phyloP scores from a whole-genome alignment of 2,113 vertebrate species.

The Numida meleagris region DNA sequence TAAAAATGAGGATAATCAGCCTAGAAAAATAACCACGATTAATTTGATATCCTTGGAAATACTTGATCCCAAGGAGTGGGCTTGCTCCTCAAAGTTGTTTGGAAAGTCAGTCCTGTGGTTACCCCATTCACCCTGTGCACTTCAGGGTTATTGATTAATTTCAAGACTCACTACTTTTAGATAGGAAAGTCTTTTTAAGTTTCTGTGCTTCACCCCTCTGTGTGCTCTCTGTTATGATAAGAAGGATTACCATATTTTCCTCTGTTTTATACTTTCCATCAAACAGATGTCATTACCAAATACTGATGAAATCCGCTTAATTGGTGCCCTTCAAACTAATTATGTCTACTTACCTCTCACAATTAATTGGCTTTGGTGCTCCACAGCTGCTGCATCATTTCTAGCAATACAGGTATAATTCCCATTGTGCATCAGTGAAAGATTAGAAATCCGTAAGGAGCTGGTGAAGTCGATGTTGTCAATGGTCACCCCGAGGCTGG shows the following conservation, averaged over 20 bases:
- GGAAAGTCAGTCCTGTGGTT: not conserved
- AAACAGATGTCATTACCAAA: not conserved
- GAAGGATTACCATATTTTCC: not conserved
- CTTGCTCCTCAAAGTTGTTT: not conserved
- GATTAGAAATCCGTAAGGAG: conserved; percentile 94
- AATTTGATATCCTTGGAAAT: not conserved
- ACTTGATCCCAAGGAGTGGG: not conserved
- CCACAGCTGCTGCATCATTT: conserved; percentile 93
- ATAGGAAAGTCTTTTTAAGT: not conserved
- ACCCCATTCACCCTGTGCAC: not conserved
- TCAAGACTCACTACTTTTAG: not conserved
- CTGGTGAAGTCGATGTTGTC: conserved; percentile 99
- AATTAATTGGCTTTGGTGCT: conserved; percentile 96
- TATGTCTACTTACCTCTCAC: conserved; percentile 87
- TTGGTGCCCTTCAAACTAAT: not conserved
- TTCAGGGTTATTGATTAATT: not conserved
- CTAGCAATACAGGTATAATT: conserved; percentile 99
- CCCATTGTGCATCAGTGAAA: conserved; percentile 96
- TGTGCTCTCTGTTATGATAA: not conserved
- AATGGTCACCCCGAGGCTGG: conserved; percentile 94
- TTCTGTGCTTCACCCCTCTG: not conserved
- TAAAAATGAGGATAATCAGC: not conserved
- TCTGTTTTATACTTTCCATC: not conserved
- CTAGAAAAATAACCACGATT: not conserved
- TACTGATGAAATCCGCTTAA: not conserved